Evolutionary conservation across 2,113 vertebrate species (phyloP), one percentile per base, ranked within the genome.

Genomic region (Hippolais icterina): DNA sequence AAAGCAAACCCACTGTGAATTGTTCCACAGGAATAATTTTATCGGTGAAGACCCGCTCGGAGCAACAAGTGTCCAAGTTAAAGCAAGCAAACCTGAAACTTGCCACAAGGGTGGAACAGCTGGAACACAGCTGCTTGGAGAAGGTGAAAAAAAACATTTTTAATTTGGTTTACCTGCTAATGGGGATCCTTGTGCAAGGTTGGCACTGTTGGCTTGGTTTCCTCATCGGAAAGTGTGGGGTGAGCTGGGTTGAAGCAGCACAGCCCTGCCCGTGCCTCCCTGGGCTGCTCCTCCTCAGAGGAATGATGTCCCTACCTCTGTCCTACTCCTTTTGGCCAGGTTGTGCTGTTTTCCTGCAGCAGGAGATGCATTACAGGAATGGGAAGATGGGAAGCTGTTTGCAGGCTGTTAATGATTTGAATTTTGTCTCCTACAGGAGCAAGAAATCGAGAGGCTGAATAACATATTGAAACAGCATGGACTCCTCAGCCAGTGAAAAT

Each of bases 1-100:
- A n/a, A 91, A 90, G 44, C 3, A 8, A 80, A 86, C 25, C 94
- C 56, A 11, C 80, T 86, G 85, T 63, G 88, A 20, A 78, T 91
- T 94, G 56, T 93, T 91, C 69, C 94, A 19, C 96, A 99, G 99
- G 99, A 27, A 99, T 99, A 15, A 97, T 99, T 61, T 74, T 99
- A 69, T 99, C 99, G 0, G 98, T 99, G 39, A 99, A 99, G 98
- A 99, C 97, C 7, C 98, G 98, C 11, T 99, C 99, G 0, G 96
- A 99, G 88, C 98, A 99, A 81, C 98, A 97, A 87, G 81, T 99
- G 25, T 91, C 98, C 82, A 98, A 98, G 96, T 94, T 99, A 78
- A 99, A 98, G 95, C 98, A 98, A 53, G 98, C 98, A 29, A 99
- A 99, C n/a, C 90, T 98, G 84, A 98, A 98, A 41, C 97, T 99